phyloP scores from a whole-genome alignment of 35 echinoderm and acorn worm genomes.

The Amphiura filiformis region DNA sequence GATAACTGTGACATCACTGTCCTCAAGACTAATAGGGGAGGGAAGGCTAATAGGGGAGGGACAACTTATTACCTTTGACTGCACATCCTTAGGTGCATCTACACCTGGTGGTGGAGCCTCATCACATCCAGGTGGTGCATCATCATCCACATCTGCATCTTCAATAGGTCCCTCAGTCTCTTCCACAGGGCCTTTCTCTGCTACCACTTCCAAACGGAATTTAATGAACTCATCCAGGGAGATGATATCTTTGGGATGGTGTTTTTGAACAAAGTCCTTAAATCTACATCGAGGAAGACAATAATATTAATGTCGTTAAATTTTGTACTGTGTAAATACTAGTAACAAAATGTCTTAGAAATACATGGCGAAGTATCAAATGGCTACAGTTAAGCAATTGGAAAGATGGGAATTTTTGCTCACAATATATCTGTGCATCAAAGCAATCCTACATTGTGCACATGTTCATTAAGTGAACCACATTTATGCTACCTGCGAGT shows the following conservation, averaged over 20 bases:
- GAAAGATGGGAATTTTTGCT: too few relatives aligned
- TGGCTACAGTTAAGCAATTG: too few relatives aligned
- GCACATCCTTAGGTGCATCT: not conserved
- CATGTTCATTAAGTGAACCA: too few relatives aligned
- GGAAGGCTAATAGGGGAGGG: too few relatives aligned
- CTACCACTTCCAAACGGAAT: conserved; percentile 60
- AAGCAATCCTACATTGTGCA: not conserved
- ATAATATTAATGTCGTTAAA: not conserved
- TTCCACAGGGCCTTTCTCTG: conserved; percentile 35
- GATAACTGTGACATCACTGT: too few relatives aligned
- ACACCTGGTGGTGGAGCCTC: conserved; percentile 48
- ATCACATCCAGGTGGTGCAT: conserved; percentile 66
- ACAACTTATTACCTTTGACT: not conserved
- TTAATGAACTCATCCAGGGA: conserved; percentile 87
- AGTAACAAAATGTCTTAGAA: not conserved
- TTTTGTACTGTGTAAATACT: not conserved
- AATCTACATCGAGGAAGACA: conserved; percentile 39
- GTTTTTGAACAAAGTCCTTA: conserved; percentile 66
- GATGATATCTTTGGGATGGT: conserved; percentile 68
- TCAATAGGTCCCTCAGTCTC: conserved; percentile 27
- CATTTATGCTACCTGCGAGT: too few relatives aligned
- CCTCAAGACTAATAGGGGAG: too few relatives aligned
- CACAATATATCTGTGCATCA: too few relatives aligned
- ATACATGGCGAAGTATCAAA: too few relatives aligned
- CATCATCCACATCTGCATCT: conserved; percentile 21